Percentiles rank a stretch among this genome's conserved stretches.
Evolutionary conservation across 2,888 invertebrate genomes (phyloP).

Genomic region (Cotesia congregata): DNA sequence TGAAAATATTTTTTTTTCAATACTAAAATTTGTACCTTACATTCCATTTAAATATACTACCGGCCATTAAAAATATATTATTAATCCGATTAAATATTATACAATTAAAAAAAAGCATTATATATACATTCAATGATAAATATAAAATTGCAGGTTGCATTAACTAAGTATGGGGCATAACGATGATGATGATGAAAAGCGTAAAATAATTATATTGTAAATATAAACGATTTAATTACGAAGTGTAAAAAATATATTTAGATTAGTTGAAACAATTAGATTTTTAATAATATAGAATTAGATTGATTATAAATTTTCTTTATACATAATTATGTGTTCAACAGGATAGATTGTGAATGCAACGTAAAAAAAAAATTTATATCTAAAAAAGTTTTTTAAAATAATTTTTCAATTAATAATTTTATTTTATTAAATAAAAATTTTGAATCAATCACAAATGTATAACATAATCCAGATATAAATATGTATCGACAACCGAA

Average conservation of each 20-base stretch:
- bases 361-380: conserved; percentile 19
- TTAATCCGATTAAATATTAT: conserved; percentile 20
- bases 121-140: no score
- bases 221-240: conserved; percentile 38
- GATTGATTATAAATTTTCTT: conserved; percentile 47
- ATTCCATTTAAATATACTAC: conserved; percentile 40
- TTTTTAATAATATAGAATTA: conserved; percentile 50
- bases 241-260: conserved; percentile 39
- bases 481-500: conserved; percentile 25
- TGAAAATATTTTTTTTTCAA: conserved; percentile 29
- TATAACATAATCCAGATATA: conserved; percentile 33
- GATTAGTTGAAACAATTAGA: conserved; percentile 31
- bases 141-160: not conserved
- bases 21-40: conserved; percentile 34
- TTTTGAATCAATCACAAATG: conserved; percentile 25
- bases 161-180: conserved; percentile 34
- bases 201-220: conserved; percentile 21
- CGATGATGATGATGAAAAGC: conserved; percentile 31
- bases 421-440: conserved; percentile 23
- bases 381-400: conserved; percentile 2
- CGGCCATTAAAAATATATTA: conserved; percentile 38
- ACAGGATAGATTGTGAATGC: conserved; percentile 15
- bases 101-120: no score
- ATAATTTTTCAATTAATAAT: conserved; percentile 16
- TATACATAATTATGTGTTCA: conserved; percentile 46